Evolutionary conservation across 2,113 vertebrate species (phyloP), one percentile per base, ranked within the genome.

Genomic region (Vimba vimba): DNA sequence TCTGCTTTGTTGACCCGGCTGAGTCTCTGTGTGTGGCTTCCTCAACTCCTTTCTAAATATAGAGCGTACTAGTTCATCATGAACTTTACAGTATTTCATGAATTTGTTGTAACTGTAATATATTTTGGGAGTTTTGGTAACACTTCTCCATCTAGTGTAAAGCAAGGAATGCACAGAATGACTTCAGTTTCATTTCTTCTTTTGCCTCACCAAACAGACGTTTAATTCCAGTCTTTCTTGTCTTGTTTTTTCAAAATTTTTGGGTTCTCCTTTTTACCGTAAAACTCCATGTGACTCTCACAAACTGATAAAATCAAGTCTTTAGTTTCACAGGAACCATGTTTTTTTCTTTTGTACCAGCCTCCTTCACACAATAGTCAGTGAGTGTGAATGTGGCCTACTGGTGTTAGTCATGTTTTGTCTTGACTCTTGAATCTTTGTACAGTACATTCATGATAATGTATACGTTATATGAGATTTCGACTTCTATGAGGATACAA

Each of bases 381-480:
- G 23, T 21, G 62, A n/a, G 17, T 78, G 69, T 27, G 36, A 84
- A 79, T 64, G 13, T 23, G 3, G 50, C 39, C 30, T 25, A n/a
- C 19, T 79, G 30, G 73, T 23, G 62, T 68, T 87, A 69, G 80
- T 60, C 85, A 25, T 82, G 68, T 47, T 55, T 23, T 73, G 47
- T 60, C 23, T 39, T 45, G 23, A 30, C 0, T 59, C 27, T 27
- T 21, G 1, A 64, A 64, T 19, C n/a, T 55, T 30, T 30, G 47
- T 52, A 33, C 3, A 55, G 25, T 0, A 8, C 15, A 19, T 78
- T 71, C 0, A 25, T 45, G 23, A 47, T 47, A n/a, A 47, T 47
- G 71, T 10, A 59, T 2, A 79, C 27, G 1, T 15, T 36, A n/a
- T 25, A n/a, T 39, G 2, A n/a, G 9, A 79, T 19, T 55, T 57